Base-by-base conservation (phyloP, 2,113 vertebrate species). In the Catharus minimus region DNA sequence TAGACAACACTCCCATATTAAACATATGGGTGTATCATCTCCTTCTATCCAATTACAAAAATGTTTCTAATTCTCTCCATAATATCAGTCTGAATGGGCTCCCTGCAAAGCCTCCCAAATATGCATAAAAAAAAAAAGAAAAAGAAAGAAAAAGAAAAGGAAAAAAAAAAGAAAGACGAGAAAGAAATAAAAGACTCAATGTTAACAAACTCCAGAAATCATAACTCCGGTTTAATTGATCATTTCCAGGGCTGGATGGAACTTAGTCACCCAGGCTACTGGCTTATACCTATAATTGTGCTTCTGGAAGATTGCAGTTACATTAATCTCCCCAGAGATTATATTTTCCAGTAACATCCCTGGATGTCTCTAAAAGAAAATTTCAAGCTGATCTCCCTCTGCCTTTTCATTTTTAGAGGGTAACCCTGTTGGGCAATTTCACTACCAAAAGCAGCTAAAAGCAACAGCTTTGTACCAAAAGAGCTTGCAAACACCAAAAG, bases 291-390 rank as follows among this genome's bases (percentile, higher is more conserved):
- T 89, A 58, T 47, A 92, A 88, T 49, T 81, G 78, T 88, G 76
- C 78, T 85, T 82, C 81, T 88, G 84, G 66, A 86, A 87, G 78
- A 94, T 28, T 94, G 88, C 94, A 86, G 90, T 61, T 92, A 88
- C 80, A 86, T 93, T 94, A 91, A 94, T 94, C 90, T 95, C 95
- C 47, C 73, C 20, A 86, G 64, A 93, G 92, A 91, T 90, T 88
- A 91, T 68, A 88, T 88, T 69, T 90, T 78, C 81, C 62, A 66
- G 81, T 72, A 90, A 64, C 86, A 65, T 83, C 91, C 80, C 88
- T 88, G 83, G 76, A 92, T 46, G 84, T 91, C 76, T 91, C 39
- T 66, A 53, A 94, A 78, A 75, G 52, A 86, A 83, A 89, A 86
- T 71, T 88, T 74, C 9, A 50, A 80, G 62, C 43, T 53, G 36